Percentiles rank a stretch among this genome's conserved stretches.
These are phyloP conservation scores for Platysternon megacephalum DNA, from an alignment of 2,113 vertebrate species.

Conservation along the genomic window DNA sequence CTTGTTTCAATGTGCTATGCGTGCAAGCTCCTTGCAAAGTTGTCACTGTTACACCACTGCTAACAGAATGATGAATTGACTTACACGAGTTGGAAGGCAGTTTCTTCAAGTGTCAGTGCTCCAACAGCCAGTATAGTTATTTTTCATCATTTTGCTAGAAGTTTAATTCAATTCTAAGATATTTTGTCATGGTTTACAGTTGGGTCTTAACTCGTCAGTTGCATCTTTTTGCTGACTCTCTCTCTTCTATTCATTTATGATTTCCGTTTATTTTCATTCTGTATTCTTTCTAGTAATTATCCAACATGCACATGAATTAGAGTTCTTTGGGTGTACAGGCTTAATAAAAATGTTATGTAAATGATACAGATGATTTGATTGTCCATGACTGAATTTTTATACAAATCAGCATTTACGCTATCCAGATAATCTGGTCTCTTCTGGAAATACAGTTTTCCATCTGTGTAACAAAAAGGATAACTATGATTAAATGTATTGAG, in stretches of 20 bases:
- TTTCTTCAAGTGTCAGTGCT: background rate
- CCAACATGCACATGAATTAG: background rate
- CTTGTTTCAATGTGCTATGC: background rate
- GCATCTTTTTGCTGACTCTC: background rate
- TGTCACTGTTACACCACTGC: background rate
- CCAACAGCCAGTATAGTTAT: background rate
- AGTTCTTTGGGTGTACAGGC: background rate
- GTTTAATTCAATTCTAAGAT: background rate
- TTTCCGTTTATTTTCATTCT: background rate
- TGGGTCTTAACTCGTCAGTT: background rate
- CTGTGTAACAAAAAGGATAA: background rate
- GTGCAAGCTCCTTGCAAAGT: background rate
- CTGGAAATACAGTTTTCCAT: background rate
- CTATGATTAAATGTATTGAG: background rate
- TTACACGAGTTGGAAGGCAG: background rate
- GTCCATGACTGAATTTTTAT: background rate
- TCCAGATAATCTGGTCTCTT: background rate
- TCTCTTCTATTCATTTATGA: background rate
- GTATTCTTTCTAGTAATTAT: background rate
- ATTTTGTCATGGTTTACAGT: background rate
- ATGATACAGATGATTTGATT: slow-evolving; percentile 12
- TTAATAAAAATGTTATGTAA: slow-evolving; percentile 14
- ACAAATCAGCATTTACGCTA: background rate
- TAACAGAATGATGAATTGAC: background rate
- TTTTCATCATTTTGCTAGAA: background rate